Conservation (phyloP, 2,113 vertebrate species). For the Anthoscopus minutus region DNA sequence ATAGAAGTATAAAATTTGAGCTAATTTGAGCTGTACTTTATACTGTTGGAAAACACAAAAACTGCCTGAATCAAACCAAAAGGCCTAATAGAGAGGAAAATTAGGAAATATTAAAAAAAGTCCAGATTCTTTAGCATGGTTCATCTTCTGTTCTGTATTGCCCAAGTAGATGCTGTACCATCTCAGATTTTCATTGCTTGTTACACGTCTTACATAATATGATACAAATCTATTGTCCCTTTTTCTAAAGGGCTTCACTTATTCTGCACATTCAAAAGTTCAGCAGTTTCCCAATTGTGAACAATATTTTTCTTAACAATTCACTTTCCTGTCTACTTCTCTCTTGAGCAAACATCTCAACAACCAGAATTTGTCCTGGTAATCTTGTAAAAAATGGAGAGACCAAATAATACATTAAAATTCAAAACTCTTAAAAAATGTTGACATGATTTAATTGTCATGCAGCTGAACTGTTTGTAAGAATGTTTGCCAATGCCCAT, state of each 20-base stretch:
- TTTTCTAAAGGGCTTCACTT: neutral
- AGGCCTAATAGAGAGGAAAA: neutral
- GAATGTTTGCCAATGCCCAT: neutral
- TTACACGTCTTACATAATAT: neutral
- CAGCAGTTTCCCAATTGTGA: neutral
- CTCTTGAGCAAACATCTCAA: neutral
- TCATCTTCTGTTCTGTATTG: neutral
- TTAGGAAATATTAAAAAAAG: neutral
- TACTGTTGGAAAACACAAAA: neutral
- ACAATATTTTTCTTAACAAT: neutral
- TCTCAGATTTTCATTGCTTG: neutral
- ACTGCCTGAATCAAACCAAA: neutral
- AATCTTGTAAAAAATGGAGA: neutral
- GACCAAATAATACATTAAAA: neutral
- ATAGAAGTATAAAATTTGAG: neutral
- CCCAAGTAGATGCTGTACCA: fast-evolving
- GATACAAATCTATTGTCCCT: neutral
- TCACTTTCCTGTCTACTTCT: neutral
- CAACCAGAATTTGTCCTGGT: neutral
- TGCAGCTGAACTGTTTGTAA: neutral
- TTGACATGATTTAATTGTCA: neutral
- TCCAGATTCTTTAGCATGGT: neutral
- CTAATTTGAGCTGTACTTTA: neutral
- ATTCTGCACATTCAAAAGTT: neutral
- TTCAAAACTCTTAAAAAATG: neutral